A percentile compares a stretch with the other conserved stretches of the same genome.
These are phyloP conservation scores for Protophormia terraenovae DNA, from an alignment of 2,888 invertebrate species.

Conservation along the genomic window DNA sequence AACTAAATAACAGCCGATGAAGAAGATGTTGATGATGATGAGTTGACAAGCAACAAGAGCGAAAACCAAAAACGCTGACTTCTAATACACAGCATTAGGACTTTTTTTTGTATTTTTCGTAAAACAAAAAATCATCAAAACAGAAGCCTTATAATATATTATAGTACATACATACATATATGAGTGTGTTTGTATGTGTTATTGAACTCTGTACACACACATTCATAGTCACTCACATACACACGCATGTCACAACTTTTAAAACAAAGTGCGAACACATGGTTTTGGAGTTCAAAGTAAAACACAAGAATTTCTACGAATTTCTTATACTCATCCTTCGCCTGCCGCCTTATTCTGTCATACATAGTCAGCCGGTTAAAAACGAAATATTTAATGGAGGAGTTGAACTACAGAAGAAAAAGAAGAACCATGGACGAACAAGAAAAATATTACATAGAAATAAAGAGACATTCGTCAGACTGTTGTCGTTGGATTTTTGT, in stretches of 20 bases:
- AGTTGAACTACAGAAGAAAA: conserved; percentile 19
- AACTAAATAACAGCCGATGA: background rate
- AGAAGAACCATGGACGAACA: background rate
- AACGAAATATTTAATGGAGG: conserved; percentile 34
- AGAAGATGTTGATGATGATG: conserved; percentile 24
- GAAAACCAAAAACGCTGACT: conserved; percentile 52
- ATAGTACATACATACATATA: too few relatives aligned
- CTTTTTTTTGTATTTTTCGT: background rate
- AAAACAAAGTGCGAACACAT: conserved; percentile 65
- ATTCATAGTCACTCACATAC: background rate
- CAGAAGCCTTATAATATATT: conserved; percentile 28
- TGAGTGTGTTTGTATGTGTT: background rate
- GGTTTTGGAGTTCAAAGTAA: conserved; percentile 57
- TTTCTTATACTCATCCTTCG: conserved; percentile 13
- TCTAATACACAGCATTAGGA: conserved; percentile 28
- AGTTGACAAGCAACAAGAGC: conserved; percentile 53
- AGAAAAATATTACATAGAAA: background rate
- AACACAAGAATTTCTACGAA: conserved; percentile 34
- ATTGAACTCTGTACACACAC: background rate
- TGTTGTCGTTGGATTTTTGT: conserved; percentile 54
- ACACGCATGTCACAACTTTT: conserved; percentile 47
- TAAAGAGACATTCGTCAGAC: conserved; percentile 67
- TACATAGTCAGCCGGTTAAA: background rate
- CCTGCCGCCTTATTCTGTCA: background rate
- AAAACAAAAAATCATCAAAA: background rate